Evolutionary conservation across 2,888 invertebrate genomes (phyloP).

Genomic region (Danaus chrysippus): DNA sequence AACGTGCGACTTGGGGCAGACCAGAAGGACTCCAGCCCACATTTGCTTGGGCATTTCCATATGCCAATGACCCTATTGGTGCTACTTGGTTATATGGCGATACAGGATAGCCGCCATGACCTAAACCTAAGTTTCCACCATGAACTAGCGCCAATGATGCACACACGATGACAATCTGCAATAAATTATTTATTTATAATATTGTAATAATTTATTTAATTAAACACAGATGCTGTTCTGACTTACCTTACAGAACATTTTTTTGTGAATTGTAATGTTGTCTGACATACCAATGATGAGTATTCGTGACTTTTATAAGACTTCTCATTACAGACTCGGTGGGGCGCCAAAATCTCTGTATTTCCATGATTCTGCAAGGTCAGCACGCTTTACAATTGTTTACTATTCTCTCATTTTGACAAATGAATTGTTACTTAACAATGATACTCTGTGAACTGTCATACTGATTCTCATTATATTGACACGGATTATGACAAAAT

Average conservation of each 20-base stretch:
- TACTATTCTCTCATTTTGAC: conserved; percentile 62
- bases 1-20: conserved; percentile 22
- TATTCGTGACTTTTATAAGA: conserved; percentile 73
- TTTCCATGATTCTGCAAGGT: conserved; percentile 64
- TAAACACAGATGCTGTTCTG: conserved; percentile 12
- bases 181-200: conserved; percentile 19
- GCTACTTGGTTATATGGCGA: conserved; percentile 28
- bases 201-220: background rate
- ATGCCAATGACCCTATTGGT: conserved; percentile 22
- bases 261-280: conserved; percentile 62
- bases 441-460: conserved; percentile 64
- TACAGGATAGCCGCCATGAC: conserved; percentile 40
- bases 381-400: conserved; percentile 61
- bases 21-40: conserved; percentile 11
- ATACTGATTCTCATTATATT: conserved; percentile 51
- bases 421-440: conserved; percentile 65
- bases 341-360: conserved; percentile 56
- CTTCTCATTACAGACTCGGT: conserved; percentile 57
- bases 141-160: conserved; percentile 65
- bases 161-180: conserved; percentile 61
- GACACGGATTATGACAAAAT: conserved; percentile 49
- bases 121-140: conserved; percentile 63
- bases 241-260: conserved; percentile 75
- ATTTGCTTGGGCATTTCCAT: conserved; percentile 1
- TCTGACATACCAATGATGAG: conserved; percentile 69